These are phyloP conservation scores for Oceanites oceanicus DNA, from an alignment of 2,113 vertebrate species.

Conservation along the genomic window DNA sequence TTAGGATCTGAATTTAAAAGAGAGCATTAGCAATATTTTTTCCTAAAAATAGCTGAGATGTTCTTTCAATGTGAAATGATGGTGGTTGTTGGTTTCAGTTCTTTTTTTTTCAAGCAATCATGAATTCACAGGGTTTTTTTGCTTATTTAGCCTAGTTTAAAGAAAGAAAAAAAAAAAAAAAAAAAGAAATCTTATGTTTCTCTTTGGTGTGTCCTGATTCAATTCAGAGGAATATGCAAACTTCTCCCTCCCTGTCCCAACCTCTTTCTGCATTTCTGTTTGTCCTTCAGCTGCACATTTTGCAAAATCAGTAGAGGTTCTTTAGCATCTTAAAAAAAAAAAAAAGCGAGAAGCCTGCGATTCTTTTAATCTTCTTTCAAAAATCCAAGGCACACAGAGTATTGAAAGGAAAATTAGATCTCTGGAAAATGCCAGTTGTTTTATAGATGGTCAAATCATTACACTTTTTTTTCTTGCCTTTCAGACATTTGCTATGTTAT, in stretches of 20 bases:
- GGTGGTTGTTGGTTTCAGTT: neutral
- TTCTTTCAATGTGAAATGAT: slow-evolving; percentile 71
- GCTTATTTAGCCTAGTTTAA: neutral
- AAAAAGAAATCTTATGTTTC: neutral
- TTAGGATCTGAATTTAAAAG: slow-evolving; percentile 56
- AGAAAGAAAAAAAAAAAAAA: neutral
- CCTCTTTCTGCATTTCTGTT: neutral
- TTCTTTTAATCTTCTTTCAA: slow-evolving; percentile 11
- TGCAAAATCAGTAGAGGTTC: slow-evolving; percentile 12
- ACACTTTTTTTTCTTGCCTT: neutral
- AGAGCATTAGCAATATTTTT: slow-evolving; percentile 78
- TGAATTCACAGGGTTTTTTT: slow-evolving; percentile 23
- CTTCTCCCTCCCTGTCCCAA: neutral
- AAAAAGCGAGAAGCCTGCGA: neutral
- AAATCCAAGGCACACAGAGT: neutral
- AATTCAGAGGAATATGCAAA: neutral
- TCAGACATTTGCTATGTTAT: slow-evolving; percentile 58
- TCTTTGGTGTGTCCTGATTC: neutral
- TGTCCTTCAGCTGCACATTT: slow-evolving; percentile 28
- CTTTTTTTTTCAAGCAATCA: neutral
- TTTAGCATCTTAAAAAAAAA: neutral
- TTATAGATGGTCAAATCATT: neutral
- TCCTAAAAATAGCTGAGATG: slow-evolving; percentile 79
- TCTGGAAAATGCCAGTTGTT: neutral
- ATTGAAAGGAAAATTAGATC: slow-evolving; percentile 14